Conservation (phyloP, 2,113 vertebrate species). For the Daboia siamensis region DNA sequence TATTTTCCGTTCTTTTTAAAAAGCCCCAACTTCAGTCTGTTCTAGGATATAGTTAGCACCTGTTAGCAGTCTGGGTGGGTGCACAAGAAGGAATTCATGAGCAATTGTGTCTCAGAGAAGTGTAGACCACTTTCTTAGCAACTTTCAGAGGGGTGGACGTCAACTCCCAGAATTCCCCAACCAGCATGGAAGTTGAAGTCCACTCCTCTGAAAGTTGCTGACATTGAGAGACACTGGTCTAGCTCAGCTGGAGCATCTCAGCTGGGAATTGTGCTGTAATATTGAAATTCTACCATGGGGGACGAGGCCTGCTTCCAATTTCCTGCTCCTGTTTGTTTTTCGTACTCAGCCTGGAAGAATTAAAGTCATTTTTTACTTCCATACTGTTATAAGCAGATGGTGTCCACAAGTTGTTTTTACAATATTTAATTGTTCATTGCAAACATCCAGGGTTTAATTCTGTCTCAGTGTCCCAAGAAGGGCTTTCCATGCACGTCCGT, state of each 20-base stretch:
- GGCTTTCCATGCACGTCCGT: rapidly evolving
- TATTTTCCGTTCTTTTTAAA: not conserved
- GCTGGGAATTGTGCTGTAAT: not conserved
- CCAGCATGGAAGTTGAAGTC: not conserved
- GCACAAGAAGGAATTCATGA: not conserved
- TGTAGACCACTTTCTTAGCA: not conserved
- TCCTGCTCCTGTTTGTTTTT: not conserved
- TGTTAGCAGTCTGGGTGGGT: not conserved
- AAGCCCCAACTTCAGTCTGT: not conserved
- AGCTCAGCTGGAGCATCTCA: not conserved
- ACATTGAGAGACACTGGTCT: not conserved
- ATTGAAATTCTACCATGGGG: not conserved
- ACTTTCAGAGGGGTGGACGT: not conserved
- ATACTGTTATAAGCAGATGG: not conserved
- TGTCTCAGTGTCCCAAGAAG: not conserved
- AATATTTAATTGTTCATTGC: not conserved
- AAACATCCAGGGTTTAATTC: not conserved
- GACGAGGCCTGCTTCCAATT: not conserved
- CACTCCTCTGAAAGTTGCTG: not conserved
- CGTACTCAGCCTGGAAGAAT: not conserved
- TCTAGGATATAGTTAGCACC: not conserved
- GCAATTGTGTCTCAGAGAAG: not conserved
- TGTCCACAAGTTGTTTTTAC: not conserved
- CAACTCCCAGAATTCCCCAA: not conserved
- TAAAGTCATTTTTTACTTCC: not conserved